Base-by-base conservation (phyloP, 2,113 vertebrate genomes). In the Okapia johnstoni region DNA sequence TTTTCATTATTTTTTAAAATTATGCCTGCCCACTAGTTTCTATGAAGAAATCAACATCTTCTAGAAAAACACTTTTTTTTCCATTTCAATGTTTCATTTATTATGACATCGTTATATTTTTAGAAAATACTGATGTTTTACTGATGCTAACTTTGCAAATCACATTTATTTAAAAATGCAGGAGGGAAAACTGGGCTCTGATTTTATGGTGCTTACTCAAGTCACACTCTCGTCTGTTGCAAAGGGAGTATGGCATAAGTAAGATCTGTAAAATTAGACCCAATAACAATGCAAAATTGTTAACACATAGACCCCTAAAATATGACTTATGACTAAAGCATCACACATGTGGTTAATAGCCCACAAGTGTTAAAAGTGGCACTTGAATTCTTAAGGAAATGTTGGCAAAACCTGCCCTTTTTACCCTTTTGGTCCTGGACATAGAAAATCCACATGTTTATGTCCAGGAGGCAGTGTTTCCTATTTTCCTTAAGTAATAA, bases 131-230 rank as follows among this genome's bases (percentile, higher is more conserved):
- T 87, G 52, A 88, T 46, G 90, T 91, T 36, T 90, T 92, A 50
- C 96, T 97, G 96, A 92, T 98, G 96, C 92, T 97, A 96, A 97
- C 79, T 98, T 98, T 97, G 96, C 97, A 98, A 98, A 94, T 97
- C 92, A 95, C 58, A 43, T 87, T 46, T 89, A 28, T 98, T 97
- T n/a, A 36, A 46, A 54, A 92, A 73, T 17, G 23, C 54, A 30
- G 25, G 21, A 88, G 26, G 26, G 14, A 26, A 88, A 50, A 81
- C 28, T 23, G 40, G 83, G 61, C 83, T 96, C 98, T 96, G 40
- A 84, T 94, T 97, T 95, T 93, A 96, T 58, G 54, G 93, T 46
- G 8, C 94, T 98, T 98, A 97, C 98, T 98, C 94, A 94, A 63
- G 70, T 88, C 97, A 97, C 93, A 98, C 55, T 98, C 96, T 84